phyloP scores from a whole-genome alignment of 2,113 vertebrate genomes.

The Dromaius novaehollandiae region DNA sequence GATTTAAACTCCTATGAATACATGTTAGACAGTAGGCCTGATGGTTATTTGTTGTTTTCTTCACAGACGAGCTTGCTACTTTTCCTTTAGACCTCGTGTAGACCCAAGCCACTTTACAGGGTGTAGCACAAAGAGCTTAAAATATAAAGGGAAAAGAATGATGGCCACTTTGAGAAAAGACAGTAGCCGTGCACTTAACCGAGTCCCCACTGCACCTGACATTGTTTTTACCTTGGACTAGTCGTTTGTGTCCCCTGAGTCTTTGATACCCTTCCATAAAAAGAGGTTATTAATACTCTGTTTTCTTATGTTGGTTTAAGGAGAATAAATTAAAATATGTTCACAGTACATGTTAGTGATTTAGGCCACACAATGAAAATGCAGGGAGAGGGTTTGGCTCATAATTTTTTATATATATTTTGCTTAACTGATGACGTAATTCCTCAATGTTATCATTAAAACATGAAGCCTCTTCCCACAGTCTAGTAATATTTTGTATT shows the following conservation, averaged over 20 bases:
- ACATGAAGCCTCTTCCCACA: background rate
- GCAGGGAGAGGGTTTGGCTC: background rate
- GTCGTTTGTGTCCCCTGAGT: background rate
- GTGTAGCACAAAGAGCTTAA: background rate
- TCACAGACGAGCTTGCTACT: background rate
- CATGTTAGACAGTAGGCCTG: background rate
- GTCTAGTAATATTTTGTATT: background rate
- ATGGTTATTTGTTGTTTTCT: background rate
- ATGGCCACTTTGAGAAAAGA: background rate
- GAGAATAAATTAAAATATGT: background rate
- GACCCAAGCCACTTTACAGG: background rate
- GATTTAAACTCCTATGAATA: background rate
- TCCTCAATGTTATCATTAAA: background rate
- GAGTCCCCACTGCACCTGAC: accelerated
- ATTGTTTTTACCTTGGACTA: background rate
- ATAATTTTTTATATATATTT: background rate
- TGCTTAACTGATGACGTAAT: background rate
- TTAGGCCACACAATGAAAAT: background rate
- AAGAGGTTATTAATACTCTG: background rate
- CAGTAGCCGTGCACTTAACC: background rate
- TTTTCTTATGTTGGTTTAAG: background rate
- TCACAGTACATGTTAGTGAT: background rate
- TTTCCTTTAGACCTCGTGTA: background rate
- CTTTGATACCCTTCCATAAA: background rate
- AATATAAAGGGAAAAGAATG: background rate